A percentile compares a stretch with the other conserved stretches of the same genome.
phyloP scores from a whole-genome alignment of 2,888 invertebrate genomes.

The Amphipoea lucens region DNA sequence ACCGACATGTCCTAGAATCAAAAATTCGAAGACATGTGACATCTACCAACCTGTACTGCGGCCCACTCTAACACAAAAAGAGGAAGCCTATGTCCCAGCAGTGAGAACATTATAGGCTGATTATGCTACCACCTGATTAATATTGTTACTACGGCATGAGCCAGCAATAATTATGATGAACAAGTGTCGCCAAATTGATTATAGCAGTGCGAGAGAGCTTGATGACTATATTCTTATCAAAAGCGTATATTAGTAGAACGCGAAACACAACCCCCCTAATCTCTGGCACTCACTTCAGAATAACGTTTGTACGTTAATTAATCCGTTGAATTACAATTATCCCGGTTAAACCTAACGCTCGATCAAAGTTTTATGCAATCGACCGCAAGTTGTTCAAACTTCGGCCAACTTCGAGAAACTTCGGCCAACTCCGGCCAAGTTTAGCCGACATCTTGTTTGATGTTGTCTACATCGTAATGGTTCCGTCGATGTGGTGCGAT shows the following conservation, averaged over 20 bases:
- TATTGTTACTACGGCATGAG: no score
- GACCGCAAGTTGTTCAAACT: slow-evolving; percentile 65
- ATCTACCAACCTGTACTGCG: neutral
- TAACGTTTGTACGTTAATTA: slow-evolving; percentile 56
- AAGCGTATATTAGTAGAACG: neutral
- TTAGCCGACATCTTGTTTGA: slow-evolving; percentile 70
- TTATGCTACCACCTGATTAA: neutral
- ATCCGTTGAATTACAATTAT: slow-evolving; percentile 66
- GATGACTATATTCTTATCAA: neutral
- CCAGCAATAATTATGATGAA: neutral
- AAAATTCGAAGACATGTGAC: neutral
- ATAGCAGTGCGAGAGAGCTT: neutral
- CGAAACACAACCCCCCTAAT: slow-evolving; percentile 17
- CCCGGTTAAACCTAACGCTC: slow-evolving; percentile 66
- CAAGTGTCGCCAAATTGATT: neutral
- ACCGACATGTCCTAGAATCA: neutral
- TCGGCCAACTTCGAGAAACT: slow-evolving; percentile 54
- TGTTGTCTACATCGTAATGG: slow-evolving; percentile 72
- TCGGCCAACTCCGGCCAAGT: slow-evolving; percentile 57
- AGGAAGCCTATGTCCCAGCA: neutral
- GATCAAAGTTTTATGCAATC: slow-evolving; percentile 71
- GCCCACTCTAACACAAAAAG: neutral
- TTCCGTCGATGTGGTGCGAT: slow-evolving; percentile 67
- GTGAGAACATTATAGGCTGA: neutral
- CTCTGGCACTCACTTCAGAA: slow-evolving; percentile 44